Evolutionary conservation across 2,113 vertebrate genomes (phyloP).

Genomic region (Marmota monax): DNA sequence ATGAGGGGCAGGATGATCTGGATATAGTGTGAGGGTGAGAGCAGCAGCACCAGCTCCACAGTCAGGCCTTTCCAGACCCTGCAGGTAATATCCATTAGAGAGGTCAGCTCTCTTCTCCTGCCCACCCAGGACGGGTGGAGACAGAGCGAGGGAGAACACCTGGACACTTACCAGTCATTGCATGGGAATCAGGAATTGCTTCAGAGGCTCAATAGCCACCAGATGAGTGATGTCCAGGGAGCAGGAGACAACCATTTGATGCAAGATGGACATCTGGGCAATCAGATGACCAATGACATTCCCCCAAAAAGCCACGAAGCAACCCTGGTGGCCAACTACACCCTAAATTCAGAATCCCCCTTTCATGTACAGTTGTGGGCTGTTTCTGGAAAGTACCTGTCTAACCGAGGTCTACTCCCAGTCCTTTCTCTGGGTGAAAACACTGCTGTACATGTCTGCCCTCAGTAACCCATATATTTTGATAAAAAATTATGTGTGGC

Average conservation of each 20-base stretch:
- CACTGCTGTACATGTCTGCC: too few relatives aligned
- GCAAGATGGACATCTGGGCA: neutral
- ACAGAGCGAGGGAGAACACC: neutral
- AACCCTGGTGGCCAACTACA: neutral
- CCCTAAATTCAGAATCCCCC: slow-evolving; percentile 26
- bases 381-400: neutral
- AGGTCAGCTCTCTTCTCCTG: neutral
- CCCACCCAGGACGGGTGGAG: neutral
- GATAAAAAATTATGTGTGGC: neutral
- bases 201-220: neutral
- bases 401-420: neutral
- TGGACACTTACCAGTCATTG: neutral
- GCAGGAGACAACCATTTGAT: neutral
- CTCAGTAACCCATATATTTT: neutral
- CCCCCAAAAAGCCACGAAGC: slow-evolving; percentile 43
- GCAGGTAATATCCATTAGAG: neutral
- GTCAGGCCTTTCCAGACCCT: neutral
- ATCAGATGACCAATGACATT: neutral
- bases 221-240: neutral
- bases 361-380: neutral
- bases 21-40: neutral
- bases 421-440: neutral
- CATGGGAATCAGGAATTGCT: neutral
- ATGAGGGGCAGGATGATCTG: neutral
- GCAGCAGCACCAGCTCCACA: neutral